Evolutionary conservation across 2,797 vertebrate genomes (phyloP).

Genomic region (Eupleurogrammus muticus): DNA sequence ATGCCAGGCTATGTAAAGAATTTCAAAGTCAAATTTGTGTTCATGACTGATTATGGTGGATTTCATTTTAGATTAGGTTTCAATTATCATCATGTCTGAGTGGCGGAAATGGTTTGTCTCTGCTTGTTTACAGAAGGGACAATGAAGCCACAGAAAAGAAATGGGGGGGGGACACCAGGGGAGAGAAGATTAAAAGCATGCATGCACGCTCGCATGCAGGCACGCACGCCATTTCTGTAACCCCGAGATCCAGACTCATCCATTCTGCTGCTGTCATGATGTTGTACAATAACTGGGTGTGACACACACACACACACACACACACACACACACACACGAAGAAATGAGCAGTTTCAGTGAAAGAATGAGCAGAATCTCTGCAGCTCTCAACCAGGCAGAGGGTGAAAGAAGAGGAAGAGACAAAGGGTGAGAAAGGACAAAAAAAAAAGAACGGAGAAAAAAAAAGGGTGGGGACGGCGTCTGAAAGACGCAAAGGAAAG

Average conservation of each 20-base stretch:
- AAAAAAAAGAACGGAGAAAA: not conserved
- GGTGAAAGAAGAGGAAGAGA: slow-evolving; percentile 34
- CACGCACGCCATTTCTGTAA: not conserved
- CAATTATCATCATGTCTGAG: slow-evolving; percentile 19
- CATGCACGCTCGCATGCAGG: slow-evolving; percentile 6
- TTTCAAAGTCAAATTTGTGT: not conserved
- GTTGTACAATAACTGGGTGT: slow-evolving; percentile 37
- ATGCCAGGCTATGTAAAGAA: not conserved
- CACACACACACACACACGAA: slow-evolving; percentile 12
- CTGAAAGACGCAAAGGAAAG: slow-evolving; percentile 4
- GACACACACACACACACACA: slow-evolving; percentile 15
- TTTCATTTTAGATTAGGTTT: slow-evolving; percentile 30
- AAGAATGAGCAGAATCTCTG: slow-evolving; percentile 38
- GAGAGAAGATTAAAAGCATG: slow-evolving; percentile 57
- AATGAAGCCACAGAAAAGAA: slow-evolving; percentile 46
- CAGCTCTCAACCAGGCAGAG: slow-evolving; percentile 12
- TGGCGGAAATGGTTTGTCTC: slow-evolving; percentile 52
- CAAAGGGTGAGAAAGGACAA: slow-evolving; percentile 15
- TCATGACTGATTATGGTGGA: slow-evolving; percentile 16
- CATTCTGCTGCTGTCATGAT: slow-evolving; percentile 37
- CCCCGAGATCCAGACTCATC: not conserved
- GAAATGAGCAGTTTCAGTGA: slow-evolving; percentile 51
- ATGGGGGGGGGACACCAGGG: slow-evolving; percentile 12
- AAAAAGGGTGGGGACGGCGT: slow-evolving; percentile 18
- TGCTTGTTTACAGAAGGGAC: slow-evolving; percentile 68